Percentiles rank a stretch among this genome's conserved stretches.
Conservation (phyloP, 1,140 invertebrate genomes). For the Drosophila oshimai region DNA sequence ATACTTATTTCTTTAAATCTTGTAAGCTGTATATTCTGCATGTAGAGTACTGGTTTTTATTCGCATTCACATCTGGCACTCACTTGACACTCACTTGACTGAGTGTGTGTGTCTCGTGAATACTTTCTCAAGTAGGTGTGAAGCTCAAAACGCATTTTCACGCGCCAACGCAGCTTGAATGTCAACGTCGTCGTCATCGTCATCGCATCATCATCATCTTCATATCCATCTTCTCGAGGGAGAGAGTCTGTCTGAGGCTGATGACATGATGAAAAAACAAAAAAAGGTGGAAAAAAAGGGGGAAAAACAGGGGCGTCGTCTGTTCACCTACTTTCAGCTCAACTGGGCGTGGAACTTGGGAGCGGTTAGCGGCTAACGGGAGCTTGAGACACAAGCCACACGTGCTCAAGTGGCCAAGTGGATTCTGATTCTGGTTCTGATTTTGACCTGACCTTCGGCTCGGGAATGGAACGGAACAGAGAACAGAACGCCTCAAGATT, state of each 20-base stretch:
- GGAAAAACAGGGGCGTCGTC: slow-evolving; percentile 24
- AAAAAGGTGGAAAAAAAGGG: neutral
- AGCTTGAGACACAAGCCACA: slow-evolving; percentile 66
- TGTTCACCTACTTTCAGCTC: slow-evolving; percentile 38
- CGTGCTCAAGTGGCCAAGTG: slow-evolving; percentile 68
- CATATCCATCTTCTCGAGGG: slow-evolving; percentile 9
- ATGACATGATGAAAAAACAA: slow-evolving; percentile 5
- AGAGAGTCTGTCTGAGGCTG: neutral
- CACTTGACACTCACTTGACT: neutral
- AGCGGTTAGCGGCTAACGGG: slow-evolving; percentile 43
- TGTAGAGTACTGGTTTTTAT: too few relatives aligned
- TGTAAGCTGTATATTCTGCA: too few relatives aligned
- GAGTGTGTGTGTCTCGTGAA: slow-evolving; percentile 16
- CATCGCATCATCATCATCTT: slow-evolving; percentile 4
- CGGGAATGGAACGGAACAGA: too few relatives aligned
- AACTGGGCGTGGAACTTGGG: slow-evolving; percentile 30
- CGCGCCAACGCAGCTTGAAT: slow-evolving; percentile 75
- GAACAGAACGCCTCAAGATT: neutral
- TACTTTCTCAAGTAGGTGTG: slow-evolving; percentile 65
- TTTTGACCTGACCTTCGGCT: neutral
- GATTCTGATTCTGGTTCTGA: slow-evolving; percentile 6
- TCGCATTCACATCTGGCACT: slow-evolving; percentile 33
- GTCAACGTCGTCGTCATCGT: slow-evolving; percentile 44
- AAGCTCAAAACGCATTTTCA: slow-evolving; percentile 80
- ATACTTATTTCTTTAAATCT: too few relatives aligned